Conservation (phyloP, 2,797 vertebrate genomes). For the Tiaroga cobitis region DNA sequence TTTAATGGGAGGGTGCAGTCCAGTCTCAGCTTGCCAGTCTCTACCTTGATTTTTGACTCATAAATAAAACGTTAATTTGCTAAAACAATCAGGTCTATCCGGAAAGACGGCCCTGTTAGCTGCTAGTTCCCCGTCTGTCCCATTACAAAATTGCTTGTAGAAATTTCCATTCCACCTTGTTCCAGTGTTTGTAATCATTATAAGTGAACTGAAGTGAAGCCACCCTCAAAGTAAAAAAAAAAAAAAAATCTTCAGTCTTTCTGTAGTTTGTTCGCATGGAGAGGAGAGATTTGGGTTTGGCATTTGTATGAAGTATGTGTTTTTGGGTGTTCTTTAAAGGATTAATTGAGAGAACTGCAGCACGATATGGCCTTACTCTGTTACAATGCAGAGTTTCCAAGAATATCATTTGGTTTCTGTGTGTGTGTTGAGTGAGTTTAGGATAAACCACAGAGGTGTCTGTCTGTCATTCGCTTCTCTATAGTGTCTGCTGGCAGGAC, state of each 20-base stretch:
- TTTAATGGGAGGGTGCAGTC: neutral
- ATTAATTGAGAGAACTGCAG: slow-evolving; percentile 31
- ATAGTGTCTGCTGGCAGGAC: slow-evolving; percentile 13
- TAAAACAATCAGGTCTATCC: neutral
- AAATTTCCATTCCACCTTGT: neutral
- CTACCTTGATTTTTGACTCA: neutral
- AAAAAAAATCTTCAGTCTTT: neutral
- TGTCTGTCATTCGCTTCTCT: slow-evolving; percentile 28
- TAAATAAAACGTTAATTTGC: neutral
- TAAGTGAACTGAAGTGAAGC: slow-evolving; percentile 23
- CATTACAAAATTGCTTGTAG: neutral
- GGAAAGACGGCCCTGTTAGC: neutral
- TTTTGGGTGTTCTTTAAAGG: slow-evolving; percentile 29
- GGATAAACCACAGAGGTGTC: slow-evolving; percentile 43
- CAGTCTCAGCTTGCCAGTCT: neutral
- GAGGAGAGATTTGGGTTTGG: slow-evolving; percentile 9
- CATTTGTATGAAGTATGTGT: slow-evolving; percentile 10
- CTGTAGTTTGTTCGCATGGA: neutral
- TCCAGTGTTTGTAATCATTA: neutral
- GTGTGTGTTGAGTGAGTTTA: slow-evolving; percentile 50
- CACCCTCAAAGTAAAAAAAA: neutral
- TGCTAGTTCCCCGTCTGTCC: neutral
- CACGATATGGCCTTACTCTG: slow-evolving; percentile 12
- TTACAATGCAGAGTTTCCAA: slow-evolving; percentile 40
- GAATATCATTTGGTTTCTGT: slow-evolving; percentile 37